Conservation (phyloP, 2,113 vertebrate genomes). For the Genyomyrus donnyi region DNA sequence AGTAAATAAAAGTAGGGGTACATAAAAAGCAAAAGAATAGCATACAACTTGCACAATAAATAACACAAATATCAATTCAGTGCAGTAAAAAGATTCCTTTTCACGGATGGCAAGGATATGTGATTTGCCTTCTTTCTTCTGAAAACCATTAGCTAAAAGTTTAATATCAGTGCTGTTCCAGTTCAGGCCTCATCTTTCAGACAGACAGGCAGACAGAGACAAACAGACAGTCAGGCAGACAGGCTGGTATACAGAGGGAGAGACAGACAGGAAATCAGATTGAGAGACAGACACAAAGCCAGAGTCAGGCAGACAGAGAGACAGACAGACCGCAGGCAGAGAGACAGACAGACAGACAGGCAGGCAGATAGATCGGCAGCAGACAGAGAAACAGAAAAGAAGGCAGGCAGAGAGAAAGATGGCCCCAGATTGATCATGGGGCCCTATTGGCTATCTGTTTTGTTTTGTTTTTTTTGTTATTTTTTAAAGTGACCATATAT, state of each 20-base stretch:
- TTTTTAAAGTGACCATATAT: not conserved
- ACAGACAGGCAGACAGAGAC: not conserved
- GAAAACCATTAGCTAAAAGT: not conserved
- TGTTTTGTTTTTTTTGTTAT: not conserved
- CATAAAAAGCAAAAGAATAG: not conserved
- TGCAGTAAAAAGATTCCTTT: not conserved
- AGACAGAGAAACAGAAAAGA: too few species aligned
- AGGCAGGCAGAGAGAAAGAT: not conserved
- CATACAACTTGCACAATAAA: not conserved
- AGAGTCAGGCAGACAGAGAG: too few species aligned
- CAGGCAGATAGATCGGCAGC: too few species aligned
- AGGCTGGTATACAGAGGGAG: not conserved
- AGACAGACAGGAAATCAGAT: not conserved
- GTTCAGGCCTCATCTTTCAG: not conserved
- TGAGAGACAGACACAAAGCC: not conserved
- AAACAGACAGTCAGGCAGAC: not conserved
- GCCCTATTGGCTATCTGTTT: not conserved
- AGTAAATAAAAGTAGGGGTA: not conserved
- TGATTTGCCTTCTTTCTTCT: not conserved
- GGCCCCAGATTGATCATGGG: not conserved
- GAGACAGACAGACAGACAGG: too few species aligned
- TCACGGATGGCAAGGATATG: not conserved
- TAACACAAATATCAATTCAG: not conserved
- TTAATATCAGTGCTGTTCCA: not conserved
- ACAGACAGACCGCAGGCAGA: too few species aligned